A percentile compares a stretch with the other conserved stretches of the same genome.
Evolutionary conservation across 2,888 invertebrate genomes (phyloP).

Genomic region (Cheilosia urbana): DNA sequence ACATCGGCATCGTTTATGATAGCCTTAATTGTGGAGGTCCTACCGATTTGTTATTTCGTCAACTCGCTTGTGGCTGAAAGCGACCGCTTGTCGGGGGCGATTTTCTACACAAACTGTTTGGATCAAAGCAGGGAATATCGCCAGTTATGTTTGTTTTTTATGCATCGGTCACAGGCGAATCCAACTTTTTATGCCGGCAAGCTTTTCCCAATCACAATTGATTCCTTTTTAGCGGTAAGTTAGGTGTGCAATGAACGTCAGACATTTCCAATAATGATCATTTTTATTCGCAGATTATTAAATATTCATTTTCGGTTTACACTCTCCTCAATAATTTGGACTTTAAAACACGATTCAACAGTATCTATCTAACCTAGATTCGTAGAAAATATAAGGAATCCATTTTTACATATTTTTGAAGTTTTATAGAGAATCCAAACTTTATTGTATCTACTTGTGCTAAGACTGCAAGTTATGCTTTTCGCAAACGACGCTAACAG

Average conservation of each 20-base stretch:
- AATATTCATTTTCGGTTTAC: constrained; percentile 79
- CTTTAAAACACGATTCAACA: constrained; percentile 76
- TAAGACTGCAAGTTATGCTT: no score
- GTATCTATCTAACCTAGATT: no score
- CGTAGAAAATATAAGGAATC: no score
- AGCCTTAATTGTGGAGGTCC: constrained; percentile 77
- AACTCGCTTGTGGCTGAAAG: constrained; percentile 78
- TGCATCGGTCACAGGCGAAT: constrained; percentile 78
- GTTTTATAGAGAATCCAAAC: no score
- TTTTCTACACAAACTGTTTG: constrained; percentile 80
- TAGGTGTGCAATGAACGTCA: no score
- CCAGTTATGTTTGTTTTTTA: constrained; percentile 76
- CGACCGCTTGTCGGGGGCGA: constrained; percentile 76
- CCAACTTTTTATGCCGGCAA: constrained; percentile 78
- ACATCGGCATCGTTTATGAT: constrained; percentile 76
- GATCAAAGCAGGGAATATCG: constrained; percentile 76
- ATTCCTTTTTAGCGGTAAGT: constrained; percentile 78
- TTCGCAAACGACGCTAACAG: no score
- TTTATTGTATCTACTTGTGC: no score
- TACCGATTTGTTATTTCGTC: constrained; percentile 79
- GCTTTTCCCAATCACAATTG: constrained; percentile 78
- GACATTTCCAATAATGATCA: not conserved
- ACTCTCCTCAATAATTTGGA: constrained; percentile 79
- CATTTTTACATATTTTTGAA: no score
- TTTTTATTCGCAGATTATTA: constrained; percentile 77